These are phyloP conservation scores for Apodemus speciosus DNA, from an alignment of 2,113 vertebrate genomes.

Conservation along the genomic window DNA sequence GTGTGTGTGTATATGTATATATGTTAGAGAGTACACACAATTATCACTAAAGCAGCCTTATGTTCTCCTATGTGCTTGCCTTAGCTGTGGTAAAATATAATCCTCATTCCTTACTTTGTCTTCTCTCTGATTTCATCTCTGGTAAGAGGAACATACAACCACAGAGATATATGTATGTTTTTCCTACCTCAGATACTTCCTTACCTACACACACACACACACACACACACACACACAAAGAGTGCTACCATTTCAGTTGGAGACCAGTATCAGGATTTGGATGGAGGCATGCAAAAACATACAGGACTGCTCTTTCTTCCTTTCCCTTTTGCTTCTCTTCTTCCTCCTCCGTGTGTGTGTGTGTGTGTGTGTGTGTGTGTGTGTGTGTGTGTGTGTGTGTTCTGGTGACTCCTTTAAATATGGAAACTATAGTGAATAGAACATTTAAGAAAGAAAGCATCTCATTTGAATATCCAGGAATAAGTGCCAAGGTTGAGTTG, in stretches of 20 bases:
- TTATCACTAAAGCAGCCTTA: not conserved
- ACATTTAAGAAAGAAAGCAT: constrained; percentile 41
- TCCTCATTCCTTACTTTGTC: not conserved
- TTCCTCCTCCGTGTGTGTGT: not conserved
- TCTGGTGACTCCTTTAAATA: not conserved
- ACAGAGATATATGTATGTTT: not conserved
- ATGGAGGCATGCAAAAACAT: not conserved
- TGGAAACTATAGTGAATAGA: not conserved
- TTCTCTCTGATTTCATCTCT: not conserved
- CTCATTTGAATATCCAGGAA: constrained; percentile 33
- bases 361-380: too few species aligned
- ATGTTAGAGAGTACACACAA: not conserved
- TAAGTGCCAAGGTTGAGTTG: constrained; percentile 28
- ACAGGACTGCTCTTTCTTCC: not conserved
- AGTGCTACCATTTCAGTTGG: not conserved
- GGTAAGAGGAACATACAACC: not conserved
- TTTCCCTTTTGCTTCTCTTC: not conserved
- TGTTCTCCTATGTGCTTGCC: too few species aligned
- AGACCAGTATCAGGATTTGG: not conserved
- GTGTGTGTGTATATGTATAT: not conserved
- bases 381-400: too few species aligned
- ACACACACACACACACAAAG: not conserved
- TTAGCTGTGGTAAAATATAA: not conserved
- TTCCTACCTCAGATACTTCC: not conserved
- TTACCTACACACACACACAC: too few species aligned